Base-by-base conservation (phyloP, 2,888 invertebrate genomes). In the Cryptus armator region DNA sequence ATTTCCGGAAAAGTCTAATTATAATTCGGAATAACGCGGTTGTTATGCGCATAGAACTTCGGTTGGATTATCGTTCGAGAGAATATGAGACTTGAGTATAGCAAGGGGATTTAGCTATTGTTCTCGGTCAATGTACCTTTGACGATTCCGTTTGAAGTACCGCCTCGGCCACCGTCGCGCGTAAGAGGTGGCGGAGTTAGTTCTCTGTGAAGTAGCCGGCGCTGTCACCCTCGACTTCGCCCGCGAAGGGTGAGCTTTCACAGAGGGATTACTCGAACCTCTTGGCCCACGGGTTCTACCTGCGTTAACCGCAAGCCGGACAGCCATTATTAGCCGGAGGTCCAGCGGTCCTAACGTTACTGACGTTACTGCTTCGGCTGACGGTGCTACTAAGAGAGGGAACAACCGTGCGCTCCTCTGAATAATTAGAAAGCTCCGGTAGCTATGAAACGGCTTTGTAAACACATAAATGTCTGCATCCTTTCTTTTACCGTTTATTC, bases 121-220 rank as follows among this genome's bases (percentile, higher is more conserved):
- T 89, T 83, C 89, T 89, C 88, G 89, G 89, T 90, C 90, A 90
- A 92, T 91, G 91, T 91, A 91, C 88, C 92, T 92, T 93, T 93
- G 92, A 93, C 90, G 92, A 93, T 93, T 93, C 91, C 86, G 92
- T 93, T 93, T 92, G 92, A 92, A 91, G 91, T 90, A 88, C 86
- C 88, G 84, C 86, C 87, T 83, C 85, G 87, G 88, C 74, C 84
- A 85, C 81, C 86, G 88, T 81, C 79, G 87, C 78, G 74, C 76
- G 59, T 59, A 29, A 59, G 76, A 62, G 64, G 76, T 68, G 62
- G 76, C 51, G 53, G 84, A 51, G 70, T 59, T 44, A 24, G 74
- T 24, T 78, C 72, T 72, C 72, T 83, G 83, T 83, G 79, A 87
- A 87, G 87, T 85, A 85, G 67, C 87, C 86, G 70, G 78, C 78